Evolutionary conservation across 1,140 invertebrate genomes (phyloP).

Genomic region (Bactericera cockerelli): DNA sequence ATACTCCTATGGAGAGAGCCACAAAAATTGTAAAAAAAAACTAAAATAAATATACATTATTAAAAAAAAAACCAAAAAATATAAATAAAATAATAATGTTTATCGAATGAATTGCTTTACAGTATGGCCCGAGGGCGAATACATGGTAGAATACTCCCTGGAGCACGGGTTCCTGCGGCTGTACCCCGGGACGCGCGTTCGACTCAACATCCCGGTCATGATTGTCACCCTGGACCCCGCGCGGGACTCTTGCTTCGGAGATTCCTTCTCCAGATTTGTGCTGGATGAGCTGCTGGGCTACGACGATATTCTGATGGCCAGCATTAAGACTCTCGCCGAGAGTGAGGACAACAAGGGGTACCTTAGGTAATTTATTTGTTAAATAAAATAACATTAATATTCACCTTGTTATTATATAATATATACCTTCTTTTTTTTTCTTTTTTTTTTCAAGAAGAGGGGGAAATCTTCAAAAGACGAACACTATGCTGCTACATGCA

Average conservation of each 20-base stretch:
- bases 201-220: constrained; percentile 81
- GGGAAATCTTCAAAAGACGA: too few relatives aligned
- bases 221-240: constrained; percentile 80
- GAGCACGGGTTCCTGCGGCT: constrained; percentile 92
- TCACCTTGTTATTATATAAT: too few relatives aligned
- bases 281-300: constrained; percentile 89
- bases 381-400: too few relatives aligned
- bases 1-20: too few relatives aligned
- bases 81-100: too few relatives aligned
- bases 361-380: constrained; percentile 57
- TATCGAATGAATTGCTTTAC: too few relatives aligned
- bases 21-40: too few relatives aligned
- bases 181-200: constrained; percentile 62
- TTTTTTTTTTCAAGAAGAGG: too few relatives aligned
- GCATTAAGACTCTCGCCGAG: constrained; percentile 86
- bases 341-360: constrained; percentile 93
- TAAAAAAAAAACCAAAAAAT: too few relatives aligned
- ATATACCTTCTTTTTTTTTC: constrained; percentile 4
- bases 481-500: too few relatives aligned
- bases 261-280: constrained; percentile 74
- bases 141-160: constrained; percentile 93
- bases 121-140: constrained; percentile 65
- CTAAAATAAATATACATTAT: too few relatives aligned
- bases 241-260: constrained; percentile 84
- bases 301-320: constrained; percentile 91